Conservation (phyloP, 1,140 invertebrate species). For the Tetramorium simillimum region DNA sequence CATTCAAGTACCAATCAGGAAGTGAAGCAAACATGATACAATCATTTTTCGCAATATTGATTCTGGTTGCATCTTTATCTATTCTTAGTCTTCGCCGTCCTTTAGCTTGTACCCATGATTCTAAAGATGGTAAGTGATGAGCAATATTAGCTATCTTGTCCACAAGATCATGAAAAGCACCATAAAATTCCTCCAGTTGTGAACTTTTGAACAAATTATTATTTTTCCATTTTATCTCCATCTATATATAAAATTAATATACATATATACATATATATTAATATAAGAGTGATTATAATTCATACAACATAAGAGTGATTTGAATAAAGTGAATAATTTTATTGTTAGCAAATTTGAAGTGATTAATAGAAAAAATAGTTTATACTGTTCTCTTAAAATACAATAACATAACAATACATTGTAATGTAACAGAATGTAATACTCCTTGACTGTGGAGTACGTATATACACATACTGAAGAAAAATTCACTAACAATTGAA, state of each 20-base stretch:
- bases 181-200: constrained; percentile 78
- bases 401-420: too few species aligned
- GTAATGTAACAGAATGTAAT: too few species aligned
- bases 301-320: too few species aligned
- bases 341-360: too few species aligned
- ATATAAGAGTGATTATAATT: too few species aligned
- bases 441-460: too few species aligned
- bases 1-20: constrained; percentile 79
- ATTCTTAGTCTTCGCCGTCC: constrained; percentile 23
- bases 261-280: background rate
- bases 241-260: constrained; percentile 57
- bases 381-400: too few species aligned
- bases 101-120: constrained; percentile 75
- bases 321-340: too few species aligned
- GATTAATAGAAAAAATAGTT: too few species aligned
- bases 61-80: background rate
- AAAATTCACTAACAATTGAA: too few species aligned
- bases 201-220: constrained; percentile 80
- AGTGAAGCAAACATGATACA: constrained; percentile 72
- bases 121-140: constrained; percentile 82
- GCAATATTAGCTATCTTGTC: constrained; percentile 82
- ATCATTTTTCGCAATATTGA: background rate
- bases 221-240: constrained; percentile 83
- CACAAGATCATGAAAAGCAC: constrained; percentile 79
- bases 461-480: too few species aligned